Conservation (phyloP, 2,113 vertebrate species). For the Stegostoma tigrinum region DNA sequence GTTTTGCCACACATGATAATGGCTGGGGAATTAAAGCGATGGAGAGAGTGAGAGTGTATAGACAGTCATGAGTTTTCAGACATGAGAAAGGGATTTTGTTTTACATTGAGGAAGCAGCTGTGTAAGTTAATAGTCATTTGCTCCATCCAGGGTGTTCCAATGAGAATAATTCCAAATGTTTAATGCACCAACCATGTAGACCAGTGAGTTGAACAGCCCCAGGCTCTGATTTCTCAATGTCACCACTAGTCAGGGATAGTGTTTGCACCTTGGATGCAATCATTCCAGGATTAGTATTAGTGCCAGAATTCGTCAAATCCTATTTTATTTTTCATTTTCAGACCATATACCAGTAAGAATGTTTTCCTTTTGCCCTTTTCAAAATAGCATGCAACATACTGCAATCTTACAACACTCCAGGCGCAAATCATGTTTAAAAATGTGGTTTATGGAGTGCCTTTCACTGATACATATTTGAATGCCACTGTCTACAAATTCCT, state of each 20-base stretch:
- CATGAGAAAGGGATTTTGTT: not conserved
- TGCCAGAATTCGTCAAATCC: no score
- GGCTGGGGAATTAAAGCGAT: not conserved
- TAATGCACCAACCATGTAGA: not conserved
- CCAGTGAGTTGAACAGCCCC: not conserved
- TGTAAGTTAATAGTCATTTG: not conserved
- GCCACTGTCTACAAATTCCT: not conserved
- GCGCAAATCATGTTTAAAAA: not conserved
- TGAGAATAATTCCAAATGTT: not conserved
- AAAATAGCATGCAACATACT: no score
- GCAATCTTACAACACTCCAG: not conserved
- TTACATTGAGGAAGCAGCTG: not conserved
- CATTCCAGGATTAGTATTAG: no score
- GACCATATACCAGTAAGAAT: no score
- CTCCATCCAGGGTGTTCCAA: not conserved
- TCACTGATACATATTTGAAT: not conserved
- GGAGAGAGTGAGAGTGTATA: not conserved
- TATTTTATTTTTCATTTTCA: no score
- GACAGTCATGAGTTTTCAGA: not conserved
- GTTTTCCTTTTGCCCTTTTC: no score
- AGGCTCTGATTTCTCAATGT: not conserved
- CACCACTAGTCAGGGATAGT: not conserved
- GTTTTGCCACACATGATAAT: not conserved
- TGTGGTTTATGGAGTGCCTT: not conserved
- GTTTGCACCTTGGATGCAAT: not conserved